Conservation (phyloP, 2,888 invertebrate species). For the Patella caerulea region DNA sequence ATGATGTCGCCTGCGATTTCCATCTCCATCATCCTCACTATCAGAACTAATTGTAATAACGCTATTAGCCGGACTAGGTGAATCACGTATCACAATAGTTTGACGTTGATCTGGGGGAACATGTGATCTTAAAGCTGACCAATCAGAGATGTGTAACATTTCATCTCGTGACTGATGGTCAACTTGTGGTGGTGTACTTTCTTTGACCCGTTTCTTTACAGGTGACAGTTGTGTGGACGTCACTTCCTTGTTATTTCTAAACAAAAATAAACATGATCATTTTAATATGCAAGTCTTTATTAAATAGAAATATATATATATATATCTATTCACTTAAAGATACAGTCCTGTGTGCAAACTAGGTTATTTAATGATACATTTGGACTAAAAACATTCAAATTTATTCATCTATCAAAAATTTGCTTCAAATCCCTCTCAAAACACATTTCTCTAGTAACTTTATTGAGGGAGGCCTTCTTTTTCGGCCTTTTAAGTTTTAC, state of each 20-base stretch:
- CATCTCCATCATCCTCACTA: conserved; percentile 79
- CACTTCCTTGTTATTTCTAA: conserved; percentile 69
- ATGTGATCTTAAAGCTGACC: conserved; percentile 27
- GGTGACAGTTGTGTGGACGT: conserved; percentile 87
- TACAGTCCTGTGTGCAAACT: too few relatives aligned
- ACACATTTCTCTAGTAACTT: too few relatives aligned
- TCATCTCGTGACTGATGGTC: conserved; percentile 26
- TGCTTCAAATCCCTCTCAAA: too few relatives aligned
- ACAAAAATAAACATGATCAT: conserved; percentile 55
- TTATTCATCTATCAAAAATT: too few relatives aligned
- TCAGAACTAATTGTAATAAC: conserved; percentile 97
- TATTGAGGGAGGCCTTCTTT: too few relatives aligned
- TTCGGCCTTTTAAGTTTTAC: too few relatives aligned
- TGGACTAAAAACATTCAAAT: too few relatives aligned
- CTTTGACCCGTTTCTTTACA: conserved; percentile 96
- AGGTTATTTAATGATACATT: too few relatives aligned
- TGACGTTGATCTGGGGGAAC: conserved; percentile 75
- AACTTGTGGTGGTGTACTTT: conserved; percentile 85
- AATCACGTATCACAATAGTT: conserved; percentile 94
- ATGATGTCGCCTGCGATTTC: conserved; percentile 15
- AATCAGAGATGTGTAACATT: conserved; percentile 35
- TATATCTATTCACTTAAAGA: too few relatives aligned
- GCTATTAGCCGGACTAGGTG: conserved; percentile 93
- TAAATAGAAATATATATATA: too few relatives aligned
- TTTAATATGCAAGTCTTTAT: not conserved